Conservation (phyloP, 2,888 invertebrate genomes). For the Girardia tigrina region DNA sequence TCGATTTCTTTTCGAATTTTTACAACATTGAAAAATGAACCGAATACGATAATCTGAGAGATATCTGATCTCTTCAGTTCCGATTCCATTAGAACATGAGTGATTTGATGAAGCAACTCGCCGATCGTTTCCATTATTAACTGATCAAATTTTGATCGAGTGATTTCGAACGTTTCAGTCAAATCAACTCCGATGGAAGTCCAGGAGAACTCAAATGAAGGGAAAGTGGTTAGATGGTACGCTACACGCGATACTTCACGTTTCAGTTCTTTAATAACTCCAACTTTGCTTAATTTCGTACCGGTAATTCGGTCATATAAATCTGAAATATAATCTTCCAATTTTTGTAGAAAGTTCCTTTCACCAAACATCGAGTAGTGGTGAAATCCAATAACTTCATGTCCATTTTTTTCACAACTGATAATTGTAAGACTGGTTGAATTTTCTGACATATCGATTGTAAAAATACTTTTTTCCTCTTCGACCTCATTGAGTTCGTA, state of each 20-base stretch:
- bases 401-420: background rate
- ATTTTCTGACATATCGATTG: background rate
- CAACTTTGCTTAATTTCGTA: background rate
- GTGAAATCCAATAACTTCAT: background rate
- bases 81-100: background rate
- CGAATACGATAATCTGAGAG: background rate
- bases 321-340: background rate
- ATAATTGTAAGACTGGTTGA: background rate
- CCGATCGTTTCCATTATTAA: background rate
- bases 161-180: background rate
- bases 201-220: background rate
- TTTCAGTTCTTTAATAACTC: background rate
- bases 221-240: background rate
- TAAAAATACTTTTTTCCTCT: background rate
- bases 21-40: background rate
- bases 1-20: background rate
- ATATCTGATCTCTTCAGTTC: background rate
- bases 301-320: background rate
- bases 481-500: background rate
- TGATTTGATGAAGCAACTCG: background rate
- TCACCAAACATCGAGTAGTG: background rate
- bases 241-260: background rate
- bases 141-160: background rate
- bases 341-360: background rate
- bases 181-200: background rate